Evolutionary conservation across 2,888 invertebrate species (phyloP).

Genomic region (Seira musarum): DNA sequence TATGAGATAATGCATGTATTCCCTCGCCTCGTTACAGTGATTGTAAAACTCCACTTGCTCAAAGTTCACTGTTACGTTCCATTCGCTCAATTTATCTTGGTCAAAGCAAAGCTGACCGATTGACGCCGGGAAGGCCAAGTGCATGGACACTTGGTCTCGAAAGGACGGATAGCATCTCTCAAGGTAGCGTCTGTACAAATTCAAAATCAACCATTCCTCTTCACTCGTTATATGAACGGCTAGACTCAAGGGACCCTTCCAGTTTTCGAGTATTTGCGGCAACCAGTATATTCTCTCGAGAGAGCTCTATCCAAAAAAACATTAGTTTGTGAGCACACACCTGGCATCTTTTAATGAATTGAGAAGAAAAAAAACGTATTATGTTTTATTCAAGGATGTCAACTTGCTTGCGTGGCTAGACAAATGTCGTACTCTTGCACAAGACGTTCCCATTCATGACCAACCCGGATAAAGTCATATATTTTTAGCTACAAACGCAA

Average conservation of each 20-base stretch:
- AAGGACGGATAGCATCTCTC: conserved; percentile 52
- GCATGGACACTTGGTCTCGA: conserved; percentile 78
- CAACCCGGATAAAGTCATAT: conserved; percentile 55
- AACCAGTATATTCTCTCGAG: conserved; percentile 85
- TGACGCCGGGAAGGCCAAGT: conserved; percentile 79
- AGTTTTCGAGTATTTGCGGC: conserved; percentile 83
- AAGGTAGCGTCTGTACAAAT: conserved; percentile 43
- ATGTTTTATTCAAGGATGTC: not conserved
- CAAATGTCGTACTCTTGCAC: conserved; percentile 53
- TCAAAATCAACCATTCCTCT: conserved; percentile 70
- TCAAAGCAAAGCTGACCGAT: conserved; percentile 70
- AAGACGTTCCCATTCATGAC: conserved; percentile 55
- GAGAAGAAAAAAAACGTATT: no score
- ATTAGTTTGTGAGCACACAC: no score
- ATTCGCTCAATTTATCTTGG: conserved; percentile 30
- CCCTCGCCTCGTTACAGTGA: conserved; percentile 30
- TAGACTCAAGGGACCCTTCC: conserved; percentile 88
- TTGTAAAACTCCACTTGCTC: conserved; percentile 26
- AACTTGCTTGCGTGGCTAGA: conserved; percentile 55
- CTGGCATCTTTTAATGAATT: no score
- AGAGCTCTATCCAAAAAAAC: conserved; percentile 76
- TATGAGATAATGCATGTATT: conserved; percentile 32
- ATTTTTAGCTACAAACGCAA: conserved; percentile 47
- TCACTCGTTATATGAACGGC: conserved; percentile 79
- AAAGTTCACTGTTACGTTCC: conserved; percentile 19